phyloP scores from a whole-genome alignment of 1,140 invertebrate genomes.

The Ips typographus region DNA sequence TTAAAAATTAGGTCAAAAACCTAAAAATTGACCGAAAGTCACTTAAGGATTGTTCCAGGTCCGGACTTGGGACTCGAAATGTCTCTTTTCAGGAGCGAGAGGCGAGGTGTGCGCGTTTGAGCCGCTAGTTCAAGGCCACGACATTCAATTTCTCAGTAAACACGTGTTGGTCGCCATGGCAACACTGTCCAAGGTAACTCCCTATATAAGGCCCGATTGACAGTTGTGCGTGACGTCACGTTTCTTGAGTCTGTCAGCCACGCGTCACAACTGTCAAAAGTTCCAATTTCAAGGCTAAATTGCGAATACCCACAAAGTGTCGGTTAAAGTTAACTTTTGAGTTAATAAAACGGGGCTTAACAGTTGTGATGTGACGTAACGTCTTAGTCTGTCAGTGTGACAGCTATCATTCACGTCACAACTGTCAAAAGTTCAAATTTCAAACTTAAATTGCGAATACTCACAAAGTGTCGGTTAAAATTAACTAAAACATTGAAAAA shows the following conservation, averaged over 20 bases:
- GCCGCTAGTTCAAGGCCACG: slow-evolving; percentile 72
- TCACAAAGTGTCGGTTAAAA: neutral
- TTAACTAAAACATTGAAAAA: no score
- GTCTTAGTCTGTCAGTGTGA: no score
- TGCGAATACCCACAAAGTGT: neutral
- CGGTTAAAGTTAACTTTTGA: neutral
- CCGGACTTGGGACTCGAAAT: slow-evolving; percentile 82
- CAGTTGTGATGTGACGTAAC: no score
- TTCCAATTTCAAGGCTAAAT: neutral
- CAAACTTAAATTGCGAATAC: neutral
- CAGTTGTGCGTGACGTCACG: no score
- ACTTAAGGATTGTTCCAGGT: slow-evolving; percentile 15
- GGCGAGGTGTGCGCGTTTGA: slow-evolving; percentile 93
- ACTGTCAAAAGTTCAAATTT: no score
- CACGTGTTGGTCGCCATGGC: slow-evolving; percentile 87
- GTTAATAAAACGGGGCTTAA: neutral
- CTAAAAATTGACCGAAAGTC: neutral
- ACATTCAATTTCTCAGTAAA: slow-evolving; percentile 70
- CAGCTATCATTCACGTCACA: no score
- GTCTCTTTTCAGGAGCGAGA: slow-evolving; percentile 89
- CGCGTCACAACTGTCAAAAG: no score
- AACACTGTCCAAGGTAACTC: slow-evolving; percentile 82
- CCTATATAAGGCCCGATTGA: no score
- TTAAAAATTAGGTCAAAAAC: neutral
- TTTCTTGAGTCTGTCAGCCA: no score